Conservation (phyloP, 92 coral and sea anemone species). For the Epizoanthus illoricatus region DNA sequence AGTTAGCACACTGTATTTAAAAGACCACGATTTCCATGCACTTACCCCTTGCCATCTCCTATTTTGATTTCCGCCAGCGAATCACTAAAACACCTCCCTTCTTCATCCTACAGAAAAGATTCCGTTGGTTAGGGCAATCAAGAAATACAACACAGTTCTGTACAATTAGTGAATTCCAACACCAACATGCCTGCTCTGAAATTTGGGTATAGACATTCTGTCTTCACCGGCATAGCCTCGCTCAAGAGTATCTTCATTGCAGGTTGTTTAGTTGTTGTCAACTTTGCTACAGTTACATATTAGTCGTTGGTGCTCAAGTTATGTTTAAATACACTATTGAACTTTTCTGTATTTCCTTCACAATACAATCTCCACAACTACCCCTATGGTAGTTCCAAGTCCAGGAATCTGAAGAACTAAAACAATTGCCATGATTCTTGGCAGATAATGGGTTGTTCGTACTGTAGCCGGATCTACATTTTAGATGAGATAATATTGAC, state of each 20-base stretch:
- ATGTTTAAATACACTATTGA: no score
- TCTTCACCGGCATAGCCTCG: conserved; percentile 7
- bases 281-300: neutral
- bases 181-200: conserved; percentile 9
- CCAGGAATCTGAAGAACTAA: no score
- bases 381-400: no score
- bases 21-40: neutral
- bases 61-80: conserved; percentile 69
- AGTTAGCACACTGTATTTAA: no score
- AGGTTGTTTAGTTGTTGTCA: neutral
- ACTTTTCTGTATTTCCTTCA: no score
- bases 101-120: conserved; percentile 71
- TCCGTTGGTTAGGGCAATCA: neutral
- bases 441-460: no score
- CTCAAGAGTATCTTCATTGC: neutral
- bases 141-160: neutral
- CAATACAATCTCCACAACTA: no score
- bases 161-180: neutral
- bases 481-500: no score
- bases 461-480: no score
- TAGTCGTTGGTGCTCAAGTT: neutral
- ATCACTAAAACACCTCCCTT: conserved; percentile 95
- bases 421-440: no score
- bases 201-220: conserved; percentile 15
- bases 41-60: conserved; percentile 51